Evolutionary conservation across 2,797 vertebrate species (phyloP).

Genomic region (Dendrocincla fuliginosa): DNA sequence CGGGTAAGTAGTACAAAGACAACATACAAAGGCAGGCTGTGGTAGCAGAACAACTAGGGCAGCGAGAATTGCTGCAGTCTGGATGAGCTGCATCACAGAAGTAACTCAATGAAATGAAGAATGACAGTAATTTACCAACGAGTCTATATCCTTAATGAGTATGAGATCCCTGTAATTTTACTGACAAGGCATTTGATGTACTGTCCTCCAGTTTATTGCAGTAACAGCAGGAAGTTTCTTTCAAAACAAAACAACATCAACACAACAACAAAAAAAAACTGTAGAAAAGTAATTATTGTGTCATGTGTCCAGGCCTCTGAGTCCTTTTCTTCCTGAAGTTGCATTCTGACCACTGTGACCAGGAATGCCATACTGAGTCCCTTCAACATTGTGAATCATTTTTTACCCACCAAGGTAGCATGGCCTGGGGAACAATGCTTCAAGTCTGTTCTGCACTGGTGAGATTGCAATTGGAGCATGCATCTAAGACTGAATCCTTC

Average conservation of each 20-base stretch:
- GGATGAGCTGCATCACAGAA: neutral
- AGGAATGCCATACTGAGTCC: neutral
- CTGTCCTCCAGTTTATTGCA: neutral
- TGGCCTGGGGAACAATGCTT: neutral
- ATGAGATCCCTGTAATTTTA: conserved; percentile 32
- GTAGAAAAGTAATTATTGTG: neutral
- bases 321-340: neutral
- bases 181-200: conserved; percentile 15
- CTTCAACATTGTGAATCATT: neutral
- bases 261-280: neutral
- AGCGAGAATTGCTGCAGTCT: neutral
- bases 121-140: conserved; percentile 47
- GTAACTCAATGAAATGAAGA: conserved; percentile 43
- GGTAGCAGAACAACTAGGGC: neutral
- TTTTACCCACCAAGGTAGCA: neutral
- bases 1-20: neutral
- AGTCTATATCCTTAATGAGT: conserved; percentile 39
- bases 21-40: neutral
- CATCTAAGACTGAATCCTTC: neutral
- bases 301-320: neutral
- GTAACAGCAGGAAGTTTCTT: conserved; percentile 4
- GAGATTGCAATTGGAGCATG: neutral
- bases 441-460: neutral
- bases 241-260: neutral
- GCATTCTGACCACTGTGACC: neutral